Base-by-base conservation (phyloP, 2,888 invertebrate species). In the Listrodromus nycthemerus region DNA sequence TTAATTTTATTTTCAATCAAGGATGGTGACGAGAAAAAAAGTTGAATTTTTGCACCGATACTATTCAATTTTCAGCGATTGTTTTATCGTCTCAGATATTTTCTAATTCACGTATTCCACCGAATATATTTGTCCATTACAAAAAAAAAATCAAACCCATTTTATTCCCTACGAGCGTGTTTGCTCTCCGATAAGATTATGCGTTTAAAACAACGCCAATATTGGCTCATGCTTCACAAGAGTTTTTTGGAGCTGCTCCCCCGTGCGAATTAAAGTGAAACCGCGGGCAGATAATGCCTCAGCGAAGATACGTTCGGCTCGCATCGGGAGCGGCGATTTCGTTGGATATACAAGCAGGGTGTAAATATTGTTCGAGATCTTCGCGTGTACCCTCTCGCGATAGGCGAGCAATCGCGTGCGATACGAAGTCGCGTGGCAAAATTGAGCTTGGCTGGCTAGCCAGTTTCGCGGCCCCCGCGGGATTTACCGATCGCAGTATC, bases 351-450 rank as follows among this genome's bases (percentile, higher is more conserved):
- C 75, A 67, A 87, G 84, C 87, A 84, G 83, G 87, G 86, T 86
- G 90, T 90, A 90, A 91, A 91, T 90, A 91, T 90, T 91, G 91
- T 90, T 90, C 88, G 87, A 86, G 83, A 86, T 86, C 80, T 85
- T 84, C 63, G 67, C 85, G 85, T 83, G 80, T 63, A 33, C 63
- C 24, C 63, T 55, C 45, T 58, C 30, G 77, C 73, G 24, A 58
- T 58, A 58, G 24, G 79, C 67, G 63, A 71, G 37, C 58, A 76
- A 79, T 71, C 79, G 73, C 81, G 65, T 48, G 48, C 73, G 69
- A 70, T 52, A 16, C 58, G 30, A 24, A 82, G 76, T 77, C 77
- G 82, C 84, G 79, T 69, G 82, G 71, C 71, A 70, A 80, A 73
- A 82, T 75, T 52, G 77, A 63, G 69, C 70, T 80, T 0, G 8